phyloP scores from a whole-genome alignment of 2,113 vertebrate species.

The Ovis canadensis region DNA sequence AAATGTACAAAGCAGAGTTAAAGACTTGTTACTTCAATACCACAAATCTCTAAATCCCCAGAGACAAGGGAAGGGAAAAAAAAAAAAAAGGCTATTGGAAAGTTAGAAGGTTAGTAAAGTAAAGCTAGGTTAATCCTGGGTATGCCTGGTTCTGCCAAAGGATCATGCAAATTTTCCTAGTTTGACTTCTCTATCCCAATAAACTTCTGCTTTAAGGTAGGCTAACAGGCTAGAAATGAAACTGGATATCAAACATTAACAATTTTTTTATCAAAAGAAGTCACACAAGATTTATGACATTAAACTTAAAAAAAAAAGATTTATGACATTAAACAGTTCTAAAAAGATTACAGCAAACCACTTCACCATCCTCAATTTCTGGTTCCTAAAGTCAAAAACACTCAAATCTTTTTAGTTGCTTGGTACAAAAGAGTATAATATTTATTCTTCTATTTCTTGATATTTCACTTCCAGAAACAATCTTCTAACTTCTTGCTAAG shows the following conservation, averaged over 20 bases:
- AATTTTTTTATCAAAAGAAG: background rate
- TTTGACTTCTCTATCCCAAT: background rate
- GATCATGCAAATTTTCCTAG: background rate
- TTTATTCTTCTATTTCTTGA: background rate
- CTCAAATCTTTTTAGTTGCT: background rate
- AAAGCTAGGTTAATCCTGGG: background rate
- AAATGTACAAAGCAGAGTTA: background rate
- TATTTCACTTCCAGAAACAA: conserved; percentile 1
- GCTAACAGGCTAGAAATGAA: background rate
- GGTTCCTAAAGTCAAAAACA: background rate
- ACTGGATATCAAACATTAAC: background rate
- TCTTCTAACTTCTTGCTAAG: background rate
- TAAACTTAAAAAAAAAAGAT: background rate
- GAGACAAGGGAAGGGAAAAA: background rate
- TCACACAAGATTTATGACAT: background rate
- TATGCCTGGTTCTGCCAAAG: background rate
- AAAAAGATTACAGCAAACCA: background rate
- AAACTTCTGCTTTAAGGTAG: conserved; percentile 18
- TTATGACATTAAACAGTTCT: background rate
- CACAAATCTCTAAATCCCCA: background rate
- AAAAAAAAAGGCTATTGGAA: background rate
- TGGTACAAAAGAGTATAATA: background rate
- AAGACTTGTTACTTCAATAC: background rate
- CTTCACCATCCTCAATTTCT: background rate
- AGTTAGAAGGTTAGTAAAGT: background rate